Percentiles rank a stretch among this genome's conserved stretches.
Conservation (phyloP, 2,888 invertebrate genomes). For the Agrotis segetum region DNA sequence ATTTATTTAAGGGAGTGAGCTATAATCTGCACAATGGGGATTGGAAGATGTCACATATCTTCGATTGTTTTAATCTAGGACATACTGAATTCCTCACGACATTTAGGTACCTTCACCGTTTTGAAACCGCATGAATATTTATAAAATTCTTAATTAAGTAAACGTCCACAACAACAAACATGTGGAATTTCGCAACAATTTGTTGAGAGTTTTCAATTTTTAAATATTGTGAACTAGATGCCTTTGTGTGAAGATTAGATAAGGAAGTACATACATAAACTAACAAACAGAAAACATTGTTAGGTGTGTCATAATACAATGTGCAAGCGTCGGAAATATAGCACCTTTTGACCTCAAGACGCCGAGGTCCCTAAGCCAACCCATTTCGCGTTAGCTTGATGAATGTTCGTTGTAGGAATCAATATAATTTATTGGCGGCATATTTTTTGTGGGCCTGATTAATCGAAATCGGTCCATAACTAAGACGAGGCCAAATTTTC, state of each 20-base stretch:
- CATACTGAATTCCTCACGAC: too few species aligned
- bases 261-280: constrained; percentile 32
- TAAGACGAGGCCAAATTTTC: constrained; percentile 47
- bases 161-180: neutral
- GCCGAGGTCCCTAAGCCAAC: constrained; percentile 62
- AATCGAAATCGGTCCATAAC: constrained; percentile 48
- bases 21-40: too few species aligned
- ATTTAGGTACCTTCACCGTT: too few species aligned
- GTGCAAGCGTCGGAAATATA: constrained; percentile 40
- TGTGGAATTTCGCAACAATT: constrained; percentile 35
- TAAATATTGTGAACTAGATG: neutral
- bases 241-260: constrained; percentile 20
- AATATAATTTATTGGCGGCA: constrained; percentile 52
- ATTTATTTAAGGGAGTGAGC: too few species aligned
- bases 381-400: constrained; percentile 55
- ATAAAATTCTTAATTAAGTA: too few species aligned
- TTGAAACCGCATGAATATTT: too few species aligned
- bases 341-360: constrained; percentile 49
- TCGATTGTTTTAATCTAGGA: too few species aligned
- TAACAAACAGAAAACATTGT: constrained; percentile 27
- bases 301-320: constrained; percentile 27
- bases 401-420: constrained; percentile 47
- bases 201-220: constrained; percentile 11
- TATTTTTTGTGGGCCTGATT: constrained; percentile 59
- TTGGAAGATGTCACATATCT: too few species aligned